A percentile compares a stretch with the other conserved stretches of the same genome.
Evolutionary conservation across 2,113 vertebrate genomes (phyloP).

Genomic region (Melanostigma gelatinosum): DNA sequence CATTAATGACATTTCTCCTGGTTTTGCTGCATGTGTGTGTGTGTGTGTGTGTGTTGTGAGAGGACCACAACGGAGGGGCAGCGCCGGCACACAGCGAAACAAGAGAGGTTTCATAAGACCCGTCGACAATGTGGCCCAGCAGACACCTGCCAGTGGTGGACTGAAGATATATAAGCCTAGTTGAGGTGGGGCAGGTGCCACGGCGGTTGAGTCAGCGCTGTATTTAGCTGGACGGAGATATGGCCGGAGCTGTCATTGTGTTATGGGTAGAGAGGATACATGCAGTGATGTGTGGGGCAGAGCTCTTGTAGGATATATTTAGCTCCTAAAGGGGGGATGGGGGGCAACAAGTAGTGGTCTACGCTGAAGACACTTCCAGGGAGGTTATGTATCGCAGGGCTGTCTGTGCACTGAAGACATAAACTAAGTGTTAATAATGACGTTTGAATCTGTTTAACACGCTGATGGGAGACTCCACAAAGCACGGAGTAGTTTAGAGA

Average conservation of each 20-base stretch:
- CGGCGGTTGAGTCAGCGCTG: slow-evolving; percentile 63
- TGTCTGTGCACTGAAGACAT: not conserved
- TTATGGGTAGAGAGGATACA: slow-evolving; percentile 42
- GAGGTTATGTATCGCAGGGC: not conserved
- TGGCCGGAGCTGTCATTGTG: slow-evolving; percentile 63
- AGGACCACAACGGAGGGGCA: not conserved
- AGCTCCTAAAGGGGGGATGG: slow-evolving; percentile 47
- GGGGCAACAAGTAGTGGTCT: slow-evolving; percentile 23
- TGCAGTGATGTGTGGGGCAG: slow-evolving; percentile 46
- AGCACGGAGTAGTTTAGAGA: not conserved
- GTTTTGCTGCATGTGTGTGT: not conserved
- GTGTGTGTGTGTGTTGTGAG: not conserved
- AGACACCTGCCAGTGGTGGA: slow-evolving; percentile 36
- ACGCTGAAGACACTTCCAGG: slow-evolving; percentile 29
- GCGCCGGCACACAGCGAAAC: not conserved
- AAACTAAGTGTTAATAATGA: not conserved
- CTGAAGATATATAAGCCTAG: slow-evolving; percentile 34
- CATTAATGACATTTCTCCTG: not conserved
- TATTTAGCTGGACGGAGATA: slow-evolving; percentile 71
- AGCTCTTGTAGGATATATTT: slow-evolving; percentile 71
- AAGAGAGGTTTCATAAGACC: not conserved
- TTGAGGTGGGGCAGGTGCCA: slow-evolving; percentile 56
- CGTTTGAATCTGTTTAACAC: not conserved
- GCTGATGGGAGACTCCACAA: not conserved
- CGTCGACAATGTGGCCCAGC: slow-evolving; percentile 15